Evolutionary conservation across 2,797 vertebrate genomes (phyloP).

Genomic region (Lates japonicus): DNA sequence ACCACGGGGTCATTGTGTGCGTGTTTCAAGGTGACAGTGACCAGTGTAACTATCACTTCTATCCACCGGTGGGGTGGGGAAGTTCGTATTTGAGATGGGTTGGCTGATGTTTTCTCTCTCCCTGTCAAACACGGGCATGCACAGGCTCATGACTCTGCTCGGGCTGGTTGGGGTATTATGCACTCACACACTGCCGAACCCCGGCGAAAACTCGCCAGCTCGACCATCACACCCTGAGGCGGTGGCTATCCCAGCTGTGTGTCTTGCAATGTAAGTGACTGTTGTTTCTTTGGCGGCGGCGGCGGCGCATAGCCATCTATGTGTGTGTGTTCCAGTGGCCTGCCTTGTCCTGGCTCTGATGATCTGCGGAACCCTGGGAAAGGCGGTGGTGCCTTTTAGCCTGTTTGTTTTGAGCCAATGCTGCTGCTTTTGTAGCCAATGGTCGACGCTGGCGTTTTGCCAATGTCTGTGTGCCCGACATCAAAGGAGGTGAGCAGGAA

Average conservation of each 20-base stretch:
- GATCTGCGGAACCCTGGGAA: constrained; percentile 99
- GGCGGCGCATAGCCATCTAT: constrained; percentile 53
- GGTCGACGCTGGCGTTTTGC: no score
- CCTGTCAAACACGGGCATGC: constrained; percentile 22
- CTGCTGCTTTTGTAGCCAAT: no score
- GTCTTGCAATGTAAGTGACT: no score
- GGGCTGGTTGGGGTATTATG: no score
- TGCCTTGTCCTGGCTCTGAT: constrained; percentile 99
- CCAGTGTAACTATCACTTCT: constrained; percentile 67
- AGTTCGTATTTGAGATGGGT: constrained; percentile 76
- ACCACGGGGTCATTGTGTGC: constrained; percentile 75
- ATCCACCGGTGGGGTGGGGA: no score
- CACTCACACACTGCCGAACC: no score
- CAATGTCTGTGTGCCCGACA: no score
- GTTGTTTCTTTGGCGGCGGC: no score
- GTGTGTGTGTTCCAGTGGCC: constrained; percentile 90
- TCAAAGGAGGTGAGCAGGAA: no score
- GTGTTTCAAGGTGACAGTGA: constrained; percentile 68
- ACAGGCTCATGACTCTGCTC: constrained; percentile 65
- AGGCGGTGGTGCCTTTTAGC: no score
- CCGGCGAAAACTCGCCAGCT: no score
- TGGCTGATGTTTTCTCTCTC: constrained; percentile 43
- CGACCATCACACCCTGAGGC: constrained; percentile 88
- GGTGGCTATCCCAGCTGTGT: constrained; percentile 83
- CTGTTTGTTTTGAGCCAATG: no score